Evolutionary conservation across 2,888 invertebrate genomes (phyloP), one percentile per base, ranked within the genome.

Genomic region (Stegophylla sp.): DNA sequence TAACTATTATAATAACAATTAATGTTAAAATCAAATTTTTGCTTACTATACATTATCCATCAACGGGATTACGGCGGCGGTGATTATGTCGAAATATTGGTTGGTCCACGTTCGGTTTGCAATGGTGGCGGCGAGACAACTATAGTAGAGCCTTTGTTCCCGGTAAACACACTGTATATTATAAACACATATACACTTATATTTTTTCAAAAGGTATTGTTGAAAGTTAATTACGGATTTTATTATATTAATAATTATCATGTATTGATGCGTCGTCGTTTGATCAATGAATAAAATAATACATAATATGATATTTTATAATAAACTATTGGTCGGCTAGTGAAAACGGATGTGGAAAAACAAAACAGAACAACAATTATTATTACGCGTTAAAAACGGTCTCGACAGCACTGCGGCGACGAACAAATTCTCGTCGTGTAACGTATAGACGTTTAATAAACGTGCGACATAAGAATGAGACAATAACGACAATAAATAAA

Each of bases 11-110:
- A n/a, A n/a, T n/a, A n/a, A 34, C 34, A 34, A 3, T 3, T 34
- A 34, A 34, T 34, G 34, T 34, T 3, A 34, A 34, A 34, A 34
- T 34, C 34, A 7, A 10, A 34, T 23, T 1, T 28, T 28, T 26
- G 51, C 75, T 76, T 53, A 76, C 75, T 66, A 7, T 41, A 66
- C 53, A 45, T 74, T 63, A 74, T 63, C 45, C 75, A 51, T 20
- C 48, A 5, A 26, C n/a, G 74, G 17, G 28, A 9, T 41, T 34
- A 13, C 73, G 26, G 45, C 43, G 72, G 20, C 26, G 26, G 26
- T 20, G 74, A 15, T 48, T 23, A 26, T 23, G 45, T 4, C 72
- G 45, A 5, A 7, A 5, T 34, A 34, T 34, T 34, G n/a, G 51
- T 51, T 20, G n/a, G 56, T 72, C 72, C 43, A 12, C 59, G 20